These are phyloP conservation scores for Electrona antarctica DNA, from an alignment of 2,113 vertebrate genomes.

Conservation along the genomic window DNA sequence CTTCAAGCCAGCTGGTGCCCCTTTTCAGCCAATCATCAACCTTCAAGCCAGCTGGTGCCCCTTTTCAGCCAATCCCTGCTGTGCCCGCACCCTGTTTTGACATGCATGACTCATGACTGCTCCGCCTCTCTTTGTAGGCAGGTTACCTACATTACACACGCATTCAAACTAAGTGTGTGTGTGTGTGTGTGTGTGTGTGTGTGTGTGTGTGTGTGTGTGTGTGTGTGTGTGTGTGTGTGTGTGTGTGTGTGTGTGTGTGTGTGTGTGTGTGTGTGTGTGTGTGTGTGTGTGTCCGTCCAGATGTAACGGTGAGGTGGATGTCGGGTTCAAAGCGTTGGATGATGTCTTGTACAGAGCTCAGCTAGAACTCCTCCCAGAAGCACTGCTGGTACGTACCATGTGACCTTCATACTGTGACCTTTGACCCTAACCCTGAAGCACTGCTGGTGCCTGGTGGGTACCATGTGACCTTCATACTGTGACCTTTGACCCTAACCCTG, in stretches of 20 bases:
- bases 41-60: no score
- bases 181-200: no score
- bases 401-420: no score
- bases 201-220: no score
- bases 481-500: conserved; percentile 70
- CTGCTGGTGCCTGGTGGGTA: conserved; percentile 89
- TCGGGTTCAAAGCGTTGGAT: conserved; percentile 94
- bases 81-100: neutral
- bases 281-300: conserved; percentile 61
- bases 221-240: no score
- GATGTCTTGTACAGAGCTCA: conserved; percentile 95
- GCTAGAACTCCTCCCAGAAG: conserved; percentile 94
- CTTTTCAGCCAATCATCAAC: no score
- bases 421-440: conserved; percentile 82
- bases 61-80: neutral
- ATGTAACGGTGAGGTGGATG: conserved; percentile 94
- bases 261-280: neutral
- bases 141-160: no score
- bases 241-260: no score
- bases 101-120: neutral
- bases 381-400: conserved; percentile 88
- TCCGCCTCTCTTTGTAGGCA: neutral
- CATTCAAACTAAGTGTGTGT: no score
- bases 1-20: no score
- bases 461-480: neutral